Conservation (phyloP, 2,888 invertebrate species). For the Thysanoteuthis rhombus region DNA sequence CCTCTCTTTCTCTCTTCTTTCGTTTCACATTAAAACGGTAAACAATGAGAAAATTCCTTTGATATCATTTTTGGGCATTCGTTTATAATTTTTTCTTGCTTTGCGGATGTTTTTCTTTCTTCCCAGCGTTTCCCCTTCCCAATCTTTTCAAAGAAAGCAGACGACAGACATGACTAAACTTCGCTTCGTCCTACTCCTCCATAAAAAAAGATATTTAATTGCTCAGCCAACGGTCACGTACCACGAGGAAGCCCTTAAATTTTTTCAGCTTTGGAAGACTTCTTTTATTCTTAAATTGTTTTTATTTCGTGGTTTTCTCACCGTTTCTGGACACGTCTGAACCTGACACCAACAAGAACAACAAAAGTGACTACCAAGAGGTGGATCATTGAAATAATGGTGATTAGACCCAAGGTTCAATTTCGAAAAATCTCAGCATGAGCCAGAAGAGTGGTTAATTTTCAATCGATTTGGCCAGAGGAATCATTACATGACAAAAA, state of each 20-base stretch:
- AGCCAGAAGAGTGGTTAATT: too few species aligned
- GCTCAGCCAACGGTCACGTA: background rate
- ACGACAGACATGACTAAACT: constrained; percentile 12
- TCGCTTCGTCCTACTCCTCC: background rate
- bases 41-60: background rate
- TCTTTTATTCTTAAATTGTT: background rate
- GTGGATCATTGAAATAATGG: background rate
- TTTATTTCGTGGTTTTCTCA: background rate
- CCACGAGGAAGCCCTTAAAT: background rate
- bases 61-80: background rate
- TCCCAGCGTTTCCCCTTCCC: background rate
- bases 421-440: background rate
- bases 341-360: background rate
- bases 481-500: too few species aligned
- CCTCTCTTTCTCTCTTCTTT: background rate
- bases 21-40: background rate
- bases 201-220: background rate
- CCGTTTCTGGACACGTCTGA: background rate
- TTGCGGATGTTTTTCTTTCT: background rate
- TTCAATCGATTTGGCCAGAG: too few species aligned
- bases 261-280: background rate
- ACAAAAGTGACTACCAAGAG: background rate
- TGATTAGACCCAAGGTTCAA: background rate
- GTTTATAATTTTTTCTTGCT: background rate
- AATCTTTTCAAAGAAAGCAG: background rate